Conservation (phyloP, 2,888 invertebrate species). For the Cryptosula pallasiana region DNA sequence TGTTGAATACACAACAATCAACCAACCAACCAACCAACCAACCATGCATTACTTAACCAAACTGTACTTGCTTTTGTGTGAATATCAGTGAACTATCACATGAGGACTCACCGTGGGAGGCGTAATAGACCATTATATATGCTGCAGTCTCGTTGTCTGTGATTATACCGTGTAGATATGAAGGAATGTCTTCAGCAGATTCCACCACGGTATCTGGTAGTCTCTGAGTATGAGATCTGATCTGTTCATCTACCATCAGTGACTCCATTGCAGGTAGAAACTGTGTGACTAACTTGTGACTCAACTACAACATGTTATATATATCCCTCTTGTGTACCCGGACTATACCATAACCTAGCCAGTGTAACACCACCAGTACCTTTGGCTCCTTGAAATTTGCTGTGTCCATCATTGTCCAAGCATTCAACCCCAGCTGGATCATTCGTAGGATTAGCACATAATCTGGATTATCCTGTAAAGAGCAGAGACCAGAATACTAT, state of each 20-base stretch:
- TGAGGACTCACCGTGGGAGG: constrained; percentile 64
- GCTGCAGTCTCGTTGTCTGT: constrained; percentile 86
- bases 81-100: not conserved
- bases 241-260: constrained; percentile 70
- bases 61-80: no score
- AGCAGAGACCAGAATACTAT: not conserved
- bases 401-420: constrained; percentile 95
- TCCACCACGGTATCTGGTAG: constrained; percentile 69
- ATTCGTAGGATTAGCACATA: constrained; percentile 81
- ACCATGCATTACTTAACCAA: no score
- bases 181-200: constrained; percentile 69
- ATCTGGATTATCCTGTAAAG: constrained; percentile 71
- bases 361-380: no score
- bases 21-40: no score
- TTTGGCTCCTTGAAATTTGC: constrained; percentile 84
- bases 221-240: constrained; percentile 66
- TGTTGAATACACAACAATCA: no score
- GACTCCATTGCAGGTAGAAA: constrained; percentile 90
- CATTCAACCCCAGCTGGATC: constrained; percentile 84
- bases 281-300: constrained; percentile 82
- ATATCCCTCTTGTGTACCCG: no score
- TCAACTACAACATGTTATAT: no score
- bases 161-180: constrained; percentile 83
- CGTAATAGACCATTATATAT: constrained; percentile 89
- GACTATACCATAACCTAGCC: no score